These are phyloP conservation scores for Rhombomys opimus DNA, from an alignment of 2,113 vertebrate genomes.

Conservation along the genomic window DNA sequence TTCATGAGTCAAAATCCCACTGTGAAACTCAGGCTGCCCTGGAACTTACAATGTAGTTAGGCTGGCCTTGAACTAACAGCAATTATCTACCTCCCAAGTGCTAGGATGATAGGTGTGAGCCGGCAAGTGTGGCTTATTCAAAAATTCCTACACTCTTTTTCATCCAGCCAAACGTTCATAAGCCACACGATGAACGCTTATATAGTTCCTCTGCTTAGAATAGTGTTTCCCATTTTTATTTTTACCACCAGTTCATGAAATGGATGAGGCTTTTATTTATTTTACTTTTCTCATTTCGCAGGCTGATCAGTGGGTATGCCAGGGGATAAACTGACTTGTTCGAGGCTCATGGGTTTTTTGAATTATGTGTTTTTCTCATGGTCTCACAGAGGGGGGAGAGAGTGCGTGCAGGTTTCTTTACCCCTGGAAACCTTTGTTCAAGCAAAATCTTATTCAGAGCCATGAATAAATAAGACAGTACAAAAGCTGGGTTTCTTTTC, in stretches of 20 bases:
- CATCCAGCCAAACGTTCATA: not conserved
- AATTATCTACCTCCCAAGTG: not conserved
- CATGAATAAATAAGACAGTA: conserved; percentile 60
- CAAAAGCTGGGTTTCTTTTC: conserved; percentile 16
- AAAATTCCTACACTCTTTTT: not conserved
- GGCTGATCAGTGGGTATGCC: not conserved
- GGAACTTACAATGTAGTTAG: not conserved
- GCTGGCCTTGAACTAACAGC: not conserved
- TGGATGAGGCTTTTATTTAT: not conserved
- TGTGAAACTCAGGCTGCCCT: not conserved
- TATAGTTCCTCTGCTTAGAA: not conserved
- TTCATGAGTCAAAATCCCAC: not conserved
- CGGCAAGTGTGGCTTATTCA: not conserved
- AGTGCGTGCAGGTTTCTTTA: not conserved
- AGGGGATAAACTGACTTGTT: not conserved
- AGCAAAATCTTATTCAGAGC: conserved; percentile 55
- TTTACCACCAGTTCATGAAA: not conserved
- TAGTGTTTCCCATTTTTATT: conserved; percentile 1
- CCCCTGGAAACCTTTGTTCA: conserved; percentile 73
- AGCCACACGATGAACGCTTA: not conserved
- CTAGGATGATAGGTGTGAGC: not conserved
- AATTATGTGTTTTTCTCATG: not conserved
- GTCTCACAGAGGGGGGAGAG: conserved; percentile 30
- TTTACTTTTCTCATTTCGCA: not conserved
- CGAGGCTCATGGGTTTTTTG: not conserved